Evolutionary conservation across 2,888 invertebrate species (phyloP), one percentile per base, ranked within the genome.

Genomic region (Gibbula magus): DNA sequence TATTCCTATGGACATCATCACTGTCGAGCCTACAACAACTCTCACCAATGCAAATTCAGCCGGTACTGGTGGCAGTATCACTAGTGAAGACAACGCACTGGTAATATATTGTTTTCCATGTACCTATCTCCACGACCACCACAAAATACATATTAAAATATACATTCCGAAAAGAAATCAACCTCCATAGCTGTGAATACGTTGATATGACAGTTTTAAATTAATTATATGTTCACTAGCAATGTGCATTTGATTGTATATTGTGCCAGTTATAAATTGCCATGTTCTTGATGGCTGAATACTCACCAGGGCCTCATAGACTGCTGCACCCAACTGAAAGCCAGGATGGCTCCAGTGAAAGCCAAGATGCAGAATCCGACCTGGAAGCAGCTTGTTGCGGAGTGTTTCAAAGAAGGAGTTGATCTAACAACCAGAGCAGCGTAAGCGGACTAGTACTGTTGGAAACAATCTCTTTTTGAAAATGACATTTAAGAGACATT

Each of bases 11-110:
- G 94, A 95, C 0, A 94, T 94, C 92, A 93, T 97, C 8, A 93
- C 93, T 0, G 94, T 97, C 0, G 95, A 95, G 86, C 95, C 95
- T 0, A 94, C 94, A n/a, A 94, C 95, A 85, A 95, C 93, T 81
- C 92, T 96, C 66, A 93, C 94, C 2, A 86, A 86, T 45, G 87
- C 89, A 32, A 97, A 97, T 90, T 92, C 95, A 13, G 93, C 94
- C 85, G 94, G 94, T 0, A 95, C 96, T 5, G 96, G 96, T n/a
- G 96, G 90, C 2, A 91, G 91, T 53, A 87, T 91, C 52, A 91
- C 96, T 0, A 96, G 96, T 86, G 97, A 97, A 91, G 93, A 94
- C n/a, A 86, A 86, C 77, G 89, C 89, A 73, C 53, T 91, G 89
- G 91, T 90, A 70, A 82, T 45, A 45, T 8, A 10, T 45, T n/a